Evolutionary conservation across 2,888 invertebrate genomes (phyloP).

Genomic region (Argyra leucocephala): DNA sequence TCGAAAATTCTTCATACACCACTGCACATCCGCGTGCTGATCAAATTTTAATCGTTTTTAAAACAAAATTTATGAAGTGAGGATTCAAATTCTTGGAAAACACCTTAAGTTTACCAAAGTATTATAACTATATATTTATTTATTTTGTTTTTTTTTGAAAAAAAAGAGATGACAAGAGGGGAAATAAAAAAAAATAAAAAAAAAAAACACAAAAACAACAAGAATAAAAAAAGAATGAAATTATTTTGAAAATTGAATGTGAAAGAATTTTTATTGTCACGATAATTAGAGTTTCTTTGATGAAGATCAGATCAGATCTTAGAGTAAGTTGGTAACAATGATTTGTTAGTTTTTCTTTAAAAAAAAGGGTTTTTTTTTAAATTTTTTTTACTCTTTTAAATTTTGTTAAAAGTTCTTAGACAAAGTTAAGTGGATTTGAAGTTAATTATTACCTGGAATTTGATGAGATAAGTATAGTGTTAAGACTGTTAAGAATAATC

Average conservation of each 20-base stretch:
- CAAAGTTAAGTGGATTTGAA: conserved; percentile 1
- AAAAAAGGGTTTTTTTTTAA: neutral
- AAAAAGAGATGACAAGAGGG: no score
- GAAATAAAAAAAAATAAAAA: no score
- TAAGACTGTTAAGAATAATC: neutral
- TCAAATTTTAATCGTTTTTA: no score
- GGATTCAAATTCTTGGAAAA: neutral
- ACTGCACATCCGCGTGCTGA: no score
- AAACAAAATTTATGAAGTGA: neutral
- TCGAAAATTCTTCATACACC: no score
- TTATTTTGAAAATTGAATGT: no score
- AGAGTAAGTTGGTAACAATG: neutral
- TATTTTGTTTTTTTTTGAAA: neutral
- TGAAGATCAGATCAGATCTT: neutral
- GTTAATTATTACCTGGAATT: conserved; percentile 6
- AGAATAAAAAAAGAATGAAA: no score
- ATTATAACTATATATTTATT: no score
- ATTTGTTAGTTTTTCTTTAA: neutral
- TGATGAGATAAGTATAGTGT: conserved; percentile 1
- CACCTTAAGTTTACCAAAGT: neutral
- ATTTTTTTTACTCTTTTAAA: neutral
- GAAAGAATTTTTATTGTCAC: neutral
- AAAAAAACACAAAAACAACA: no score
- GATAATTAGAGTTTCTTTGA: neutral
- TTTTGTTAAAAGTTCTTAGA: neutral